These are phyloP conservation scores for Drosophila rufa DNA, from an alignment of 1,140 invertebrate genomes.

Conservation along the genomic window DNA sequence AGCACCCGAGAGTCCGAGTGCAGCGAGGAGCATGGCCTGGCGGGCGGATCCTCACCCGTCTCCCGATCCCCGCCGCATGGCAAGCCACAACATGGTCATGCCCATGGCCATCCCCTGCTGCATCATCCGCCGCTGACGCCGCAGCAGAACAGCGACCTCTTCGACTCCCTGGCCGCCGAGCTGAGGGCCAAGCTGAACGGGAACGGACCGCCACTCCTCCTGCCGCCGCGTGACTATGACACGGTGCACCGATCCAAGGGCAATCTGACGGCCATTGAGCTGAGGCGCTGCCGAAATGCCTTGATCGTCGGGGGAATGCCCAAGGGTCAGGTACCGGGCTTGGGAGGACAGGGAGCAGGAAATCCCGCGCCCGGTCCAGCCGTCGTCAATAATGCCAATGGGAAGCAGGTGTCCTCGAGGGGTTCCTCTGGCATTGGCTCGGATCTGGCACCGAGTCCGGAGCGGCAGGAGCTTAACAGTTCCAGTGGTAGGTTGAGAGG, in stretches of 20 bases:
- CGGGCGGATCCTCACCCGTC: slow-evolving; percentile 48
- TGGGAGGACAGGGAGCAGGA: slow-evolving; percentile 21
- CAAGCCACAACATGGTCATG: slow-evolving; percentile 40
- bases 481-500: slow-evolving; percentile 86
- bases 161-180: slow-evolving; percentile 96
- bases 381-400: slow-evolving; percentile 36
- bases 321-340: slow-evolving; percentile 15
- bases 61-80: slow-evolving; percentile 68
- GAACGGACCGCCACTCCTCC: slow-evolving; percentile 91
- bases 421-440: slow-evolving; percentile 93
- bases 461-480: slow-evolving; percentile 86
- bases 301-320: slow-evolving; percentile 73
- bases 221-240: slow-evolving; percentile 97
- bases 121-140: slow-evolving; percentile 84
- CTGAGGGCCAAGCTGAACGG: slow-evolving; percentile 92
- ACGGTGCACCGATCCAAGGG: slow-evolving; percentile 93
- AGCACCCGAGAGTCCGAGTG: slow-evolving; percentile 92
- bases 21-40: slow-evolving; percentile 87
- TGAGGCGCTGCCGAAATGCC: slow-evolving; percentile 88
- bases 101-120: slow-evolving; percentile 40
- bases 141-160: slow-evolving; percentile 89
- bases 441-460: slow-evolving; percentile 93
- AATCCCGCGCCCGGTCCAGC: slow-evolving; percentile 26
- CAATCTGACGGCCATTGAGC: slow-evolving; percentile 92
- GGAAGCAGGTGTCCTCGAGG: slow-evolving; percentile 87